phyloP scores from a whole-genome alignment of 2,797 vertebrate genomes.

The Hafferia zeledoni region DNA sequence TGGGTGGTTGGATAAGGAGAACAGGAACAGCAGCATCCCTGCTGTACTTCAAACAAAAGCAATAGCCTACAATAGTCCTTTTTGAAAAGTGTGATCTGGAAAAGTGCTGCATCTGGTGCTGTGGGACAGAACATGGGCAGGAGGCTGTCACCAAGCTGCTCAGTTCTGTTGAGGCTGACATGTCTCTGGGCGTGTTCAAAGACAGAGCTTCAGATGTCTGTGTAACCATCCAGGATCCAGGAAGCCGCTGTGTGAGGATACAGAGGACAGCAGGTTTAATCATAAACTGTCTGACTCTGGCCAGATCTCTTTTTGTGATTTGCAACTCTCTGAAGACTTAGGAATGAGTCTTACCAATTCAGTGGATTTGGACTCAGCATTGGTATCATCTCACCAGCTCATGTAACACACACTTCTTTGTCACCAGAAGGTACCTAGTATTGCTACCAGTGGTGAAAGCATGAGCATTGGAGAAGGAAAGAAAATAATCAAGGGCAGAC shows the following conservation, averaged over 20 bases:
- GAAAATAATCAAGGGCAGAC: background rate
- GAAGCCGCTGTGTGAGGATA: background rate
- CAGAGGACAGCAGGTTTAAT: background rate
- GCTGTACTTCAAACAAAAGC: background rate
- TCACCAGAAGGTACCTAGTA: background rate
- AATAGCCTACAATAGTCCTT: background rate
- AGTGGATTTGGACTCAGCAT: background rate
- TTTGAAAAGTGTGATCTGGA: background rate
- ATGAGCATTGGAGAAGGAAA: background rate
- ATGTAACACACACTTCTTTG: accelerated
- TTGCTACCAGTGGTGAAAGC: background rate
- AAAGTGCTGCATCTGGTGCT: background rate
- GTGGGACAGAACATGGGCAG: background rate
- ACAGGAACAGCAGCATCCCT: background rate
- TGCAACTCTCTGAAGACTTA: background rate
- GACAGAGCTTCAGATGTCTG: background rate
- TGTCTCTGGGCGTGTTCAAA: background rate
- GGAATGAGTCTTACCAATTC: background rate
- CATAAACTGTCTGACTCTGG: background rate
- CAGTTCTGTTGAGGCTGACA: background rate
- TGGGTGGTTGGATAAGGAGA: background rate
- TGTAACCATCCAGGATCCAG: background rate
- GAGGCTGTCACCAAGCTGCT: background rate
- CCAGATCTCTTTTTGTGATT: background rate
- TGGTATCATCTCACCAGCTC: background rate